These are phyloP conservation scores for Idris sp. DNA, from an alignment of 1,140 invertebrate genomes.

Conservation along the genomic window DNA sequence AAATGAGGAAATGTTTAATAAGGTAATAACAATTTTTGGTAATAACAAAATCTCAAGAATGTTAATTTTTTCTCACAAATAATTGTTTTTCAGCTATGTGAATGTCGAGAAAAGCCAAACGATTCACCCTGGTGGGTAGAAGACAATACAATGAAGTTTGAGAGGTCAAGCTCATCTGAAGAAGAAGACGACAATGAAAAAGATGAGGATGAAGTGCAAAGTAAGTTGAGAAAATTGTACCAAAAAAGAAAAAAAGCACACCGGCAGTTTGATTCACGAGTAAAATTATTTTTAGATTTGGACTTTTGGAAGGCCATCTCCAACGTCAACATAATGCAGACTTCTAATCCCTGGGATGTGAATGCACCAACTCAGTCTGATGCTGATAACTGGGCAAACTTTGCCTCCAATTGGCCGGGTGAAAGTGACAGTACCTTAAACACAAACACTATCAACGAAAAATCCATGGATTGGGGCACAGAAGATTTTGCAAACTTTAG, in stretches of 20 bases:
- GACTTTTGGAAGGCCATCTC: conserved; percentile 59
- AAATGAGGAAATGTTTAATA: conserved; percentile 80
- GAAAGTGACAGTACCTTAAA: conserved; percentile 6
- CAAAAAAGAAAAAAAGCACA: background rate
- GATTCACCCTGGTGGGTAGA: conserved; percentile 4
- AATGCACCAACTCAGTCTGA: conserved; percentile 63
- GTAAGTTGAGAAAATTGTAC: conserved; percentile 27
- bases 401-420: conserved; percentile 58
- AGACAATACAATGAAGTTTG: conserved; percentile 51
- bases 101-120: conserved; percentile 33
- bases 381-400: conserved; percentile 73
- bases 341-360: conserved; percentile 71
- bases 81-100: conserved; percentile 30
- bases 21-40: no score
- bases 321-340: conserved; percentile 46
- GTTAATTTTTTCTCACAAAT: background rate
- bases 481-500: conserved; percentile 41
- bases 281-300: no score
- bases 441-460: background rate
- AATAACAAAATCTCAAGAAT: no score
- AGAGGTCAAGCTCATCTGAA: conserved; percentile 75
- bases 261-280: no score
- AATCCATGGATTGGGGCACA: conserved; percentile 19
- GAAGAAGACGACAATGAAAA: conserved; percentile 74
- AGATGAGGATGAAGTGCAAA: conserved; percentile 67